Evolutionary conservation across 2,888 invertebrate species (phyloP).

Genomic region (Lasioglossum calceatum): DNA sequence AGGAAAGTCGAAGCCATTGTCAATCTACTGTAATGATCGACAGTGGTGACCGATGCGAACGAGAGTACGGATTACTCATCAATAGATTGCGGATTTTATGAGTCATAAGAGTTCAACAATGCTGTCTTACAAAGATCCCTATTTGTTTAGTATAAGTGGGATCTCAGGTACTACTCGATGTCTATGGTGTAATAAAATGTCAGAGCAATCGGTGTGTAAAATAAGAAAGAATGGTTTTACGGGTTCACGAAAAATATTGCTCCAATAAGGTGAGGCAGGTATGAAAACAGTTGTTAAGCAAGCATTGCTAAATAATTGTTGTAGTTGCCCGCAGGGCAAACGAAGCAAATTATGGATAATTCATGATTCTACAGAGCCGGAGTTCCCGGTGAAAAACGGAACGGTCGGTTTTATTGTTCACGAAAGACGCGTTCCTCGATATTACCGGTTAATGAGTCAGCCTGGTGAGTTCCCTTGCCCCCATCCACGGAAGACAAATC

Average conservation of each 20-base stretch:
- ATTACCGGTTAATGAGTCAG: conserved; percentile 60
- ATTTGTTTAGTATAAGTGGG: neutral
- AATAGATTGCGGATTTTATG: neutral
- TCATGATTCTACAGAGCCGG: conserved; percentile 27
- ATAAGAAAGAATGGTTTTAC: too few relatives aligned
- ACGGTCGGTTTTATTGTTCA: neutral
- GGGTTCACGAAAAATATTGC: too few relatives aligned
- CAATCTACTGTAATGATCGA: neutral
- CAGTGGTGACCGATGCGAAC: neutral
- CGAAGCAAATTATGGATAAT: conserved; percentile 20
- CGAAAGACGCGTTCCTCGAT: conserved; percentile 28
- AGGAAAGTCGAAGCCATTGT: neutral
- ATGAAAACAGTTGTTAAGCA: neutral
- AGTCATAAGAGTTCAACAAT: too few relatives aligned
- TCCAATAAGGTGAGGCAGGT: too few relatives aligned
- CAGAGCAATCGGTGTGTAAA: too few relatives aligned
- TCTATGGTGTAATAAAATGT: too few relatives aligned
- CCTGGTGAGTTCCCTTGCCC: conserved; percentile 16
- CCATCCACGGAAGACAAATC: conserved; percentile 26
- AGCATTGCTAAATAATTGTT: neutral
- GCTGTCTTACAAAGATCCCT: neutral
- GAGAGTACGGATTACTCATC: neutral
- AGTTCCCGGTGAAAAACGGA: conserved; percentile 5
- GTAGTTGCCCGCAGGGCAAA: neutral
- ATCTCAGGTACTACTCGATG: neutral